Evolutionary conservation across 2,888 invertebrate species (phyloP), one percentile per base, ranked within the genome.

Genomic region (Hirtodrosophila confusa): DNA sequence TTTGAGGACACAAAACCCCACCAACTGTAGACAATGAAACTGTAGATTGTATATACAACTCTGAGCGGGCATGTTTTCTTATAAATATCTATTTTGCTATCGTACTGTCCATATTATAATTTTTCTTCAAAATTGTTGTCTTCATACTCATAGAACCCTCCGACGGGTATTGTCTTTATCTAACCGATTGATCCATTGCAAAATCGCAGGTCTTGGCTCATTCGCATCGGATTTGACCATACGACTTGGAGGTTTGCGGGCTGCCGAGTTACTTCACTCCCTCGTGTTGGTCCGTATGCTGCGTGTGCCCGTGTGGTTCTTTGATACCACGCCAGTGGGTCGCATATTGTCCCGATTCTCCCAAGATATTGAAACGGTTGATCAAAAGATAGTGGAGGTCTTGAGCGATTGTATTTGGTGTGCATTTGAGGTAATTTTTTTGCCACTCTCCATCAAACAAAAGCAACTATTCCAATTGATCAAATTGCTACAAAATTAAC

Each of bases 211-310:
- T 89, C 82, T 94, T 89, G 90, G 93, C 89, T 94, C 94, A 89
- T 93, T 94, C 92, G 92, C 94, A 90, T 92, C 93, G 91, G 95
- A 95, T 92, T 92, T 95, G 92, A 92, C 93, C 90, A 94, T 95
- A 69, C 94, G 93, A 90, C 92, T 95, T 92, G 95, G 94, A 84
- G 79, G 77, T 33, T 75, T 90, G 65, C 77, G 68, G 4, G 91
- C 90, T 43, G 88, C 91, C 39, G 54, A 68, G 9, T 36, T 78
- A 4, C 70, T 93, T 72, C 93, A 93, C 89, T 70, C 78, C 45
- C 55, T 79, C 24, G 80, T 94, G 79, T 88, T 94, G 62, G 58
- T 73, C 33, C 92, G 92, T 66, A 90, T 94, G 61, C 77, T 94
- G 60, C 91, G 91, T 67, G 91, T 92, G 23, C 94, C 94, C 27